These are phyloP conservation scores for Euwallacea similis DNA, from an alignment of 1,140 invertebrate genomes.

Conservation along the genomic window DNA sequence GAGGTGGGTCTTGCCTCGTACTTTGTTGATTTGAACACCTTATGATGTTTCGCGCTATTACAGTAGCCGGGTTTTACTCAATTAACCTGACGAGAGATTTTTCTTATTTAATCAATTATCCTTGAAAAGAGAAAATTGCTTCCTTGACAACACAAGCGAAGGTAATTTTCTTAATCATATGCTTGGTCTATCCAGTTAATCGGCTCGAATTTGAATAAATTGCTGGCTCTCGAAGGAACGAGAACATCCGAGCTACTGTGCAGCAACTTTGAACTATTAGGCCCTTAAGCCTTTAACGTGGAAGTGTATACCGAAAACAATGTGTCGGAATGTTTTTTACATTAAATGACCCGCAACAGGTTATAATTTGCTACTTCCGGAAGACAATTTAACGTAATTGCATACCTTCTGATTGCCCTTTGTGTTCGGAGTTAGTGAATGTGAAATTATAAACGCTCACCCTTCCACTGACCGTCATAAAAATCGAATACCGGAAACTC, in stretches of 20 bases:
- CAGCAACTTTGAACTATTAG: not conserved
- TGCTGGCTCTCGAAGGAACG: not conserved
- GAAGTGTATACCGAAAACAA: not conserved
- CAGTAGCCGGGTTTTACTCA: no score
- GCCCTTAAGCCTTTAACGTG: not conserved
- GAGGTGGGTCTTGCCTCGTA: no score
- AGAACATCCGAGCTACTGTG: not conserved
- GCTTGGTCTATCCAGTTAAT: constrained; percentile 3
- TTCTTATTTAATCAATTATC: no score
- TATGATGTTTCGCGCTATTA: no score
- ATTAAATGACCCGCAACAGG: constrained; percentile 21
- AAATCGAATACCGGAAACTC: constrained; percentile 1
- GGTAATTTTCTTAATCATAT: constrained; percentile 5
- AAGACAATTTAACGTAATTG: constrained; percentile 15
- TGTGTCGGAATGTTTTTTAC: constrained; percentile 7
- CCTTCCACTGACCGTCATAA: constrained; percentile 3
- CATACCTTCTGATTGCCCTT: constrained; percentile 16
- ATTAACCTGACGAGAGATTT: no score
- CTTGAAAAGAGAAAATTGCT: no score
- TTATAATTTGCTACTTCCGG: constrained; percentile 22
- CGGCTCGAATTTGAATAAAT: not conserved
- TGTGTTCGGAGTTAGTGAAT: constrained; percentile 18
- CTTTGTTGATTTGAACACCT: no score
- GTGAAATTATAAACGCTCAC: constrained; percentile 15
- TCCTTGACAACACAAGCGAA: not conserved